phyloP scores from a whole-genome alignment of 2,888 invertebrate genomes.

The Dryobota labecula region DNA sequence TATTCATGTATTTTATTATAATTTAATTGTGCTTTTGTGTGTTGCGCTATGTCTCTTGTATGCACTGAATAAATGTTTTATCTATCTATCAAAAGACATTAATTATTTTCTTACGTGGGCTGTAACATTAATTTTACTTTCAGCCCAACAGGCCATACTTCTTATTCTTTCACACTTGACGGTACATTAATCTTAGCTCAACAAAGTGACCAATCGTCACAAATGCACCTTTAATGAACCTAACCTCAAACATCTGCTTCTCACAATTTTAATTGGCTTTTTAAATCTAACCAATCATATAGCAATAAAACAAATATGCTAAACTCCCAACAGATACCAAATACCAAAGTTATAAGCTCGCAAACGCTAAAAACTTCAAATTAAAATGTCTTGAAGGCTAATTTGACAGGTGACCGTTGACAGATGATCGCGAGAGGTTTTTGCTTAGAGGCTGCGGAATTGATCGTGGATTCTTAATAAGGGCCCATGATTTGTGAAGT shows the following conservation, averaged over 20 bases:
- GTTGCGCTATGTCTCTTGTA: too few species aligned
- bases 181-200: constrained; percentile 27
- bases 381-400: constrained; percentile 77
- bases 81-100: too few species aligned
- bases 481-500: constrained; percentile 27
- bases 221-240: constrained; percentile 41
- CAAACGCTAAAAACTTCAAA: constrained; percentile 70
- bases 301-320: constrained; percentile 71
- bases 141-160: constrained; percentile 7
- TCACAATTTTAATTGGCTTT: constrained; percentile 66
- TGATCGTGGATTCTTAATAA: constrained; percentile 61
- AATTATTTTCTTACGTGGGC: not conserved
- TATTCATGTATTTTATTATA: too few species aligned
- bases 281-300: constrained; percentile 69
- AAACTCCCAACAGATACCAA: constrained; percentile 50
- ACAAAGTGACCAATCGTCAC: constrained; percentile 26
- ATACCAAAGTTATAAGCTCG: constrained; percentile 66
- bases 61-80: too few species aligned
- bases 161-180: constrained; percentile 14
- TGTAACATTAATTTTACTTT: constrained; percentile 15
- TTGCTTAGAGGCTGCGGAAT: constrained; percentile 62
- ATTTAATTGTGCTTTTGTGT: too few species aligned
- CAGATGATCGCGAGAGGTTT: constrained; percentile 74
- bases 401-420: constrained; percentile 81
- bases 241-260: constrained; percentile 66